These are phyloP conservation scores for Ammospiza caudacuta DNA, from an alignment of 2,113 vertebrate species.

Conservation along the genomic window DNA sequence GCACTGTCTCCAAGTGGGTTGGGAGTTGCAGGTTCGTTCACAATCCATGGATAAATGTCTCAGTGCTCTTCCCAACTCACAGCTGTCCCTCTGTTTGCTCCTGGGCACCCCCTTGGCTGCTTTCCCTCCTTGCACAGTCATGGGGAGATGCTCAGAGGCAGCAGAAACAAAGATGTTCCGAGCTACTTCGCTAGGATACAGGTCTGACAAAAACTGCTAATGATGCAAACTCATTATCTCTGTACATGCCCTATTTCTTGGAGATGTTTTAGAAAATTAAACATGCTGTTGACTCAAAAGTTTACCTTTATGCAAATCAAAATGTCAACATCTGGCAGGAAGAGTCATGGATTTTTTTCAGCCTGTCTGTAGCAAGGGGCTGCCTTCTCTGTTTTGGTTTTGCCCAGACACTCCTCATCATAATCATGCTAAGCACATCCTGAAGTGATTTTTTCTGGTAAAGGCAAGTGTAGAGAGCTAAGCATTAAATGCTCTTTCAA, in stretches of 20 bases:
- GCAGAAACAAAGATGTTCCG: background rate
- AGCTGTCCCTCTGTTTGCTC: background rate
- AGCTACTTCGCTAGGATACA: background rate
- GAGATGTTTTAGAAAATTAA: conserved; percentile 42
- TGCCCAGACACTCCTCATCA: conserved; percentile 21
- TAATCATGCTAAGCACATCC: conserved; percentile 58
- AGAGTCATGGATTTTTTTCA: background rate
- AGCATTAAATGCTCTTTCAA: conserved; percentile 58
- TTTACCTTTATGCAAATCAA: conserved; percentile 68
- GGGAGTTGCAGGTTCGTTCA: background rate
- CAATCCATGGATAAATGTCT: background rate
- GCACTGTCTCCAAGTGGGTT: background rate
- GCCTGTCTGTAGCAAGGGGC: background rate
- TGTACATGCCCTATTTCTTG: background rate
- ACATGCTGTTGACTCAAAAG: background rate
- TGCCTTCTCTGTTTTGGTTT: background rate
- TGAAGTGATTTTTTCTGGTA: conserved; percentile 46
- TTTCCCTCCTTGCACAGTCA: background rate
- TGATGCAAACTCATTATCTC: conserved; percentile 21
- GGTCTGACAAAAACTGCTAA: conserved; percentile 22
- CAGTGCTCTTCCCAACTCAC: background rate
- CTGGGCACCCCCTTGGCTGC: background rate
- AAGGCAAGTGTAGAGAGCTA: conserved; percentile 54
- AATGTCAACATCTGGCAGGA: conserved; percentile 67
- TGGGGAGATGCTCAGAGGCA: background rate